A percentile compares a stretch with the other conserved stretches of the same genome.
Conservation (phyloP, 2,888 invertebrate genomes). For the Cordilura impudica region DNA sequence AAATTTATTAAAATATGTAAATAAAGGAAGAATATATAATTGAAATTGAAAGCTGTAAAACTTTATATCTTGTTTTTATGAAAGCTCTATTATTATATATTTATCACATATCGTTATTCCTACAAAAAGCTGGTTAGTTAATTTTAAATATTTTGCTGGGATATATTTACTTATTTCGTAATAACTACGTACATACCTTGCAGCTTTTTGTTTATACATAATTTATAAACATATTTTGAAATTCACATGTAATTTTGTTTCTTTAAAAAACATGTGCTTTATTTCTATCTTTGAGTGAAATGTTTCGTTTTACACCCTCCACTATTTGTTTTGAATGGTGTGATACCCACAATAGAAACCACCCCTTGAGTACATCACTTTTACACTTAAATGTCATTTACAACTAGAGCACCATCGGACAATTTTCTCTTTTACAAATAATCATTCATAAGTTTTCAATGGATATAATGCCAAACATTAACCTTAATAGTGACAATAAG, state of each 20-base stretch:
- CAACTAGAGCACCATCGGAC: background rate
- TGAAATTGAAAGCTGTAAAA: too few species aligned
- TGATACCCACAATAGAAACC: conserved; percentile 3
- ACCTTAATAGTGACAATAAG: background rate
- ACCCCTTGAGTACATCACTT: conserved; percentile 8
- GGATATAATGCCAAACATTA: background rate
- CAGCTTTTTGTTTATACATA: conserved; percentile 13
- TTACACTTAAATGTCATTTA: conserved; percentile 11
- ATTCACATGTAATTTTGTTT: conserved; percentile 25
- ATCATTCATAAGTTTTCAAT: conserved; percentile 12
- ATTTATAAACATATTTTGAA: conserved; percentile 29
- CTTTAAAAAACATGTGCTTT: conserved; percentile 12
- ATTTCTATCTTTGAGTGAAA: background rate
- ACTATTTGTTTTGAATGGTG: background rate
- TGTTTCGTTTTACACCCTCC: background rate
- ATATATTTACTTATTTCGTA: too few species aligned
- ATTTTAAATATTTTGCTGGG: too few species aligned
- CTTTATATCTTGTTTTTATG: too few species aligned
- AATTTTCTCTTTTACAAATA: background rate
- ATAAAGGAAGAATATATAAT: too few species aligned
- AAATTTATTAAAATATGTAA: too few species aligned
- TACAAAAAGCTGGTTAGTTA: too few species aligned
- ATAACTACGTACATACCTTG: too few species aligned
- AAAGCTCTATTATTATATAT: too few species aligned
- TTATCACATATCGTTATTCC: too few species aligned